Evolutionary conservation across 2,113 vertebrate genomes (phyloP), one percentile per base, ranked within the genome.

Genomic region (Ceratotherium simum): DNA sequence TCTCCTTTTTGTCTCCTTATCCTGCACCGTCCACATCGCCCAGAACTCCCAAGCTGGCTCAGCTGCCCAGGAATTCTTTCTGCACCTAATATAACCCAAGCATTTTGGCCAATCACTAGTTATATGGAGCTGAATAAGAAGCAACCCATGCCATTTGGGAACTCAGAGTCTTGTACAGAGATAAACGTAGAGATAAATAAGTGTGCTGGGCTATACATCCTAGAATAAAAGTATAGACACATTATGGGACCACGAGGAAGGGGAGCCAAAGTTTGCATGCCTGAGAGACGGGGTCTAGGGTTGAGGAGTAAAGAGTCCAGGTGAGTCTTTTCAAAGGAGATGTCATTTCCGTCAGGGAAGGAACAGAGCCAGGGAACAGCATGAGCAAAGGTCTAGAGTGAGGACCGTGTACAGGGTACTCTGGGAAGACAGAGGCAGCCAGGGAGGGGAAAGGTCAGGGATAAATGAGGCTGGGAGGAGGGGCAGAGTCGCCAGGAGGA

Each of bases 1-100:
- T 83, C 51, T 91, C 29, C 58, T n/a, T 73, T 76, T 29, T 20
- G 3, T 17, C 46, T 54, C 42, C 21, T 3, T 79, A 8, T 42
- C 27, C 51, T 3, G 7, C 54, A 13, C 54, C 5, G 2, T 8
- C 9, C 48, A 23, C 1, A 0, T 56, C 31, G 65, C 25, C 11
- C n/a, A 5, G 4, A 33, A 27, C 5, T 78, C 39, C 39, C 27
- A 29, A 18, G 20, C 56, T 69, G 48, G 17, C 29, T 69, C 78
- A 33, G n/a, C 21, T 90, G n/a, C 48, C 31, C 56, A 42, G 70
- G n/a, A 78, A 13, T 54, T 72, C 27, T 60, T 86, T 39, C 39
- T 4, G 27, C 6, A 42, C n/a, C 12, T 94, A 36, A 62, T 29
- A 60, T 31, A 76, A 51, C 20, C 48, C 23, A 31, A 87, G 13